Evolutionary conservation across 2,888 invertebrate species (phyloP).

Genomic region (Tanytarsus gracilentus): DNA sequence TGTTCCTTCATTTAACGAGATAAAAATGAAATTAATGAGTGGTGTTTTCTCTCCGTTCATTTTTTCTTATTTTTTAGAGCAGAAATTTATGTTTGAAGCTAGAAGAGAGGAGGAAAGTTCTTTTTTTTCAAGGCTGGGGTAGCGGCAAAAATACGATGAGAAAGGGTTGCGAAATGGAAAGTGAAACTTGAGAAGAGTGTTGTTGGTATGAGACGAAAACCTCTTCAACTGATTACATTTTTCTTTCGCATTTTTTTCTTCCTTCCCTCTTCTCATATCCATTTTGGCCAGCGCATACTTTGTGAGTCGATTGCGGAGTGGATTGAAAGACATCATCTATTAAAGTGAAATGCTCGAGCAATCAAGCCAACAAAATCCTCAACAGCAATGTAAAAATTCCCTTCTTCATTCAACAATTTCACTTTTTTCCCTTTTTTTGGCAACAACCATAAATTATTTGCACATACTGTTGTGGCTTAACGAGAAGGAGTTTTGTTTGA

Average conservation of each 20-base stretch:
- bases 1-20: conserved; percentile 28
- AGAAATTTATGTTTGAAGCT: conserved; percentile 22
- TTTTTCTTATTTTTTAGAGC: conserved; percentile 13
- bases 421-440: not conserved
- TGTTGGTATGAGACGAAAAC: conserved; percentile 11
- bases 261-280: not conserved
- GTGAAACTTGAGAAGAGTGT: conserved; percentile 19
- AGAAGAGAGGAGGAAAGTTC: conserved; percentile 5
- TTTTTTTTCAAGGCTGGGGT: not conserved
- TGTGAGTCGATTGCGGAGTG: too few species aligned
- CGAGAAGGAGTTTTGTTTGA: conserved; percentile 23
- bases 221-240: conserved; percentile 28
- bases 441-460: conserved; percentile 27
- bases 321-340: conserved; percentile 15
- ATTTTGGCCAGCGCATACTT: not conserved
- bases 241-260: not conserved
- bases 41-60: conserved; percentile 24
- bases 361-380: conserved; percentile 15
- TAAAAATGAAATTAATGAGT: conserved; percentile 30
- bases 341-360: conserved; percentile 26
- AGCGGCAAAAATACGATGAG: not conserved
- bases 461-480: conserved; percentile 1
- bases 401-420: not conserved
- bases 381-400: not conserved
- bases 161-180: conserved; percentile 28